These are phyloP conservation scores for Neoscelio sp. DNA, from an alignment of 2,888 invertebrate species.

Conservation along the genomic window DNA sequence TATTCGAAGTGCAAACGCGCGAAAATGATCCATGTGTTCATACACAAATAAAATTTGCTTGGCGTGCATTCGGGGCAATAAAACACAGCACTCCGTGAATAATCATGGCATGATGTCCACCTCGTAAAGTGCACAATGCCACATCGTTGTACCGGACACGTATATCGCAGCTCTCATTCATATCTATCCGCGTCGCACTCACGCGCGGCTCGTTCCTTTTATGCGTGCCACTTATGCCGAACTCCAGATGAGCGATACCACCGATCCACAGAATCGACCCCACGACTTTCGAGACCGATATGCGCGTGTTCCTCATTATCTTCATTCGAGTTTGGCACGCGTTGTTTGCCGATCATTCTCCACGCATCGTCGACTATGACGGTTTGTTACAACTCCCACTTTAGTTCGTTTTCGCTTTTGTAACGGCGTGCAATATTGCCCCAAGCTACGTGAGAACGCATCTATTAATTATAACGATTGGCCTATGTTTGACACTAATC, in stretches of 20 bases:
- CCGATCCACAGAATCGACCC: slow-evolving; percentile 54
- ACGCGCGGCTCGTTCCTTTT: slow-evolving; percentile 59
- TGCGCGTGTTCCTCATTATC: slow-evolving; percentile 80
- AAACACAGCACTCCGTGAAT: slow-evolving; percentile 83
- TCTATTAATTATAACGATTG: slow-evolving; percentile 60
- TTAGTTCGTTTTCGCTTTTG: slow-evolving; percentile 60
- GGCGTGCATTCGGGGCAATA: slow-evolving; percentile 73
- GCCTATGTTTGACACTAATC: slow-evolving; percentile 48
- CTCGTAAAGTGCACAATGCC: slow-evolving; percentile 81
- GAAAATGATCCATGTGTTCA: slow-evolving; percentile 53
- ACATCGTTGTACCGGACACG: slow-evolving; percentile 66
- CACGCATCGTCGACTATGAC: slow-evolving; percentile 71
- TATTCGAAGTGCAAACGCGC: slow-evolving; percentile 52
- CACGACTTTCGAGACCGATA: slow-evolving; percentile 69
- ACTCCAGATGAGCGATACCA: slow-evolving; percentile 59
- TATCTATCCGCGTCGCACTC: slow-evolving; percentile 62
- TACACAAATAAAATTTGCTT: slow-evolving; percentile 64
- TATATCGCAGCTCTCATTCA: slow-evolving; percentile 59
- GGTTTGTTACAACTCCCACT: slow-evolving; percentile 62
- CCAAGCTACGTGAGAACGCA: slow-evolving; percentile 53
- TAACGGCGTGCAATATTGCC: slow-evolving; percentile 26
- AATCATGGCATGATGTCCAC: slow-evolving; percentile 80
- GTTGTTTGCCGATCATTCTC: slow-evolving; percentile 78
- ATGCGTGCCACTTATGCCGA: slow-evolving; percentile 50
- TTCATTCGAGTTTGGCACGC: slow-evolving; percentile 77